Percentiles rank a stretch among this genome's conserved stretches.
These are phyloP conservation scores for Xenopus tropicalis DNA, from an alignment of 2,113 vertebrate species.

Conservation along the genomic window DNA sequence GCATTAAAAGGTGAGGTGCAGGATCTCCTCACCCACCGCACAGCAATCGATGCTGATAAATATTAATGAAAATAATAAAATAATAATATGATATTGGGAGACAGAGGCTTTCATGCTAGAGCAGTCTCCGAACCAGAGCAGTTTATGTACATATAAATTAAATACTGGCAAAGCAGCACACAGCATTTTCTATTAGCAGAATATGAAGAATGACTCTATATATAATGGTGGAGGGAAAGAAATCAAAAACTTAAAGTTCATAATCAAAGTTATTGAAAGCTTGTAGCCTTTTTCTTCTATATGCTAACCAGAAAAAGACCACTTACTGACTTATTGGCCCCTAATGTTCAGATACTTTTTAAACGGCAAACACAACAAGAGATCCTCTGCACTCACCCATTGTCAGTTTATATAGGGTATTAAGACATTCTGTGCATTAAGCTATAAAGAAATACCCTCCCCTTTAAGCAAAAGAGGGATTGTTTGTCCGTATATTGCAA, in stretches of 20 bases:
- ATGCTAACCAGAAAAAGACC: too few relatives aligned
- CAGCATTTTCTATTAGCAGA: conserved; percentile 8
- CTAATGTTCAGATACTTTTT: too few relatives aligned
- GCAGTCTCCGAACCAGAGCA: conserved; percentile 3
- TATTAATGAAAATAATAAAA: conserved; percentile 40
- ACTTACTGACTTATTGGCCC: too few relatives aligned
- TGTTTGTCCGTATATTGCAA: too few relatives aligned
- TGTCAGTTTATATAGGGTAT: too few relatives aligned
- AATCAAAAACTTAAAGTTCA: background rate
- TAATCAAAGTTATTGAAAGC: too few relatives aligned
- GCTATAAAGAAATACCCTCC: too few relatives aligned
- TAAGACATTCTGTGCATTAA: too few relatives aligned
- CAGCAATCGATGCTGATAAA: conserved; percentile 28
- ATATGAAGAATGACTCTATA: conserved; percentile 7
- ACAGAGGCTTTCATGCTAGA: conserved; percentile 8
- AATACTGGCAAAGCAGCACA: background rate
- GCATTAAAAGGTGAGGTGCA: conserved; percentile 3
- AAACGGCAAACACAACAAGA: too few relatives aligned
- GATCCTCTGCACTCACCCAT: too few relatives aligned
- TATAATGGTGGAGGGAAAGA: background rate
- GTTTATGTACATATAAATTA: conserved; percentile 7
- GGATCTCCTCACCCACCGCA: conserved; percentile 11
- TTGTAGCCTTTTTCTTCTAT: too few relatives aligned
- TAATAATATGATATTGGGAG: conserved; percentile 23
- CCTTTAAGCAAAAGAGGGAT: too few relatives aligned